Evolutionary conservation across 2,113 vertebrate species (phyloP).

Genomic region (Mesembrinibis cayennensis): DNA sequence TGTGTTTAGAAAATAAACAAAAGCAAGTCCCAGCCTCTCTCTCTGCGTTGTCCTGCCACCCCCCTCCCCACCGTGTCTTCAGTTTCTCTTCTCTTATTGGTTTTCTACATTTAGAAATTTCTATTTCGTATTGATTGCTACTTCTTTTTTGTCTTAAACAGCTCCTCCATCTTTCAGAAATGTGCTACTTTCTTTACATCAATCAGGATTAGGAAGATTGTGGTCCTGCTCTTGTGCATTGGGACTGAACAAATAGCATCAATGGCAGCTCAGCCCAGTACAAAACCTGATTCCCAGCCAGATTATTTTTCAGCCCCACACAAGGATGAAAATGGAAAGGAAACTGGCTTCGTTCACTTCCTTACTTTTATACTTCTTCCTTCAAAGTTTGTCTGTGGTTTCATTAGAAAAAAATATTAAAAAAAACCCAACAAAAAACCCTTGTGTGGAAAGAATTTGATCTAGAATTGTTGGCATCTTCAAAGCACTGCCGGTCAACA

Average conservation of each 20-base stretch:
- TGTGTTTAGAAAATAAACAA: background rate
- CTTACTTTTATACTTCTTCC: background rate
- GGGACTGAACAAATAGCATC: background rate
- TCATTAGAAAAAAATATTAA: background rate
- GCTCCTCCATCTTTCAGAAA: background rate
- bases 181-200: background rate
- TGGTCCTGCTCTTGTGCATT: background rate
- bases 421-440: rapidly evolving
- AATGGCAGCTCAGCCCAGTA: background rate
- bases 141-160: background rate
- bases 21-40: background rate
- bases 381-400: background rate
- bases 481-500: background rate
- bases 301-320: background rate
- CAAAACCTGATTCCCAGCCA: background rate
- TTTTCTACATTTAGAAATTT: background rate
- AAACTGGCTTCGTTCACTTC: background rate
- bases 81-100: background rate
- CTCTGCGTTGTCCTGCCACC: background rate
- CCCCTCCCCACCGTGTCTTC: background rate
- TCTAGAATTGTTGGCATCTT: background rate
- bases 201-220: background rate
- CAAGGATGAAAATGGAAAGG: background rate
- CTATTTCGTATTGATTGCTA: background rate
- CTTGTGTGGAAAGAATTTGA: background rate